phyloP scores from a whole-genome alignment of 2,113 vertebrate species.

The Chiloscyllium plagiosum region DNA sequence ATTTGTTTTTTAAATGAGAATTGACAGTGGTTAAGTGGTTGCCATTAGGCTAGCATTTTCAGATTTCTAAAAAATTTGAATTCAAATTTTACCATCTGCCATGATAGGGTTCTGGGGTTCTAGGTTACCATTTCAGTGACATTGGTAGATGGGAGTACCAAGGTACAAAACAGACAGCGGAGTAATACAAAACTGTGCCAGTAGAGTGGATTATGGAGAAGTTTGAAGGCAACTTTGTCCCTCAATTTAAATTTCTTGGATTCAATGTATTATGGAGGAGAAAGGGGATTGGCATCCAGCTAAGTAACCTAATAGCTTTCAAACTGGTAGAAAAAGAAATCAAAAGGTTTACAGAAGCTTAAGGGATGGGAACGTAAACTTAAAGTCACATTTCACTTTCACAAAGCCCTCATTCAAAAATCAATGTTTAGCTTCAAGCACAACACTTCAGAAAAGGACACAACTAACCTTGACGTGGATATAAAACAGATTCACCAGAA shows the following conservation, averaged over 20 bases:
- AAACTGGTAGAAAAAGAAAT: background rate
- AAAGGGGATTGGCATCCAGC: background rate
- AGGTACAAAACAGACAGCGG: background rate
- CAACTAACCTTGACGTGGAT: no score
- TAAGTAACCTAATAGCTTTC: background rate
- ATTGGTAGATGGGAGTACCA: no score
- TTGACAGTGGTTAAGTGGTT: no score
- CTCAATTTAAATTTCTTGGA: no score
- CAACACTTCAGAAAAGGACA: background rate
- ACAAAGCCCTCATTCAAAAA: background rate
- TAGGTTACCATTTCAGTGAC: no score
- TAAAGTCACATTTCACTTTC: background rate
- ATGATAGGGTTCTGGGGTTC: no score
- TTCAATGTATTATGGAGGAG: background rate
- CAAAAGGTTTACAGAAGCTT: background rate
- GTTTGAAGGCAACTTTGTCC: background rate
- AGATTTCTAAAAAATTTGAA: no score
- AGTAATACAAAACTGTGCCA: background rate
- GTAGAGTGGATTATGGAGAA: background rate
- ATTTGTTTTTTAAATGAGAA: no score
- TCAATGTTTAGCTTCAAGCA: background rate
- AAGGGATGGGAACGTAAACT: background rate
- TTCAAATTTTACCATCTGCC: no score
- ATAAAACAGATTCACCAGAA: background rate
- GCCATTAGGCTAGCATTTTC: no score